Conservation (phyloP, 2,888 invertebrate species). For the Heliconius erato region DNA sequence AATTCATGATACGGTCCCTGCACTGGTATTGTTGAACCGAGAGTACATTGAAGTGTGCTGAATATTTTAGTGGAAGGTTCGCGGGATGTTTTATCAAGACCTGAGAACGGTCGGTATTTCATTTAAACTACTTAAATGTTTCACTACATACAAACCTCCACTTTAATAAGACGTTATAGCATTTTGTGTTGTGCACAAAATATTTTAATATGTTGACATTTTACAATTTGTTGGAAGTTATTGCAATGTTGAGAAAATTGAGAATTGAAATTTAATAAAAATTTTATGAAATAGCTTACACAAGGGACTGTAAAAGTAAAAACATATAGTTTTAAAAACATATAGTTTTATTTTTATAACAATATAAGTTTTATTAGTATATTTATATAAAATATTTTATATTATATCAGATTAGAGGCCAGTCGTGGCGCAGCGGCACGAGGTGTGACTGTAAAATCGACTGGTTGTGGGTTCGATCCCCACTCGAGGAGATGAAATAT, state of each 20-base stretch:
- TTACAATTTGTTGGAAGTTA: no score
- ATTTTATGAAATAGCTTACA: background rate
- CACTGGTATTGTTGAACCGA: background rate
- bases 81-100: conserved; percentile 13
- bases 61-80: conserved; percentile 20
- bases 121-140: conserved; percentile 9
- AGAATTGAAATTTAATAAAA: no score
- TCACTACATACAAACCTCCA: background rate
- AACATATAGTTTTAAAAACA: background rate
- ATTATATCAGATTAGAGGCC: no score
- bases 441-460: no score
- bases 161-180: background rate
- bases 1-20: conserved; percentile 1
- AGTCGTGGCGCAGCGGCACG: no score
- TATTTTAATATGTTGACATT: no score
- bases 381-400: no score
- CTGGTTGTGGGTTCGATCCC: no score
- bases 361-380: no score
- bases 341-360: background rate
- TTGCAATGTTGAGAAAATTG: no score
- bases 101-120: background rate
- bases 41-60: background rate
- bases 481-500: no score
- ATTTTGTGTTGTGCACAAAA: background rate
- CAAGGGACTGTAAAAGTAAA: background rate